Evolutionary conservation across 2,888 invertebrate genomes (phyloP).

Genomic region (Limenitis arthemis): DNA sequence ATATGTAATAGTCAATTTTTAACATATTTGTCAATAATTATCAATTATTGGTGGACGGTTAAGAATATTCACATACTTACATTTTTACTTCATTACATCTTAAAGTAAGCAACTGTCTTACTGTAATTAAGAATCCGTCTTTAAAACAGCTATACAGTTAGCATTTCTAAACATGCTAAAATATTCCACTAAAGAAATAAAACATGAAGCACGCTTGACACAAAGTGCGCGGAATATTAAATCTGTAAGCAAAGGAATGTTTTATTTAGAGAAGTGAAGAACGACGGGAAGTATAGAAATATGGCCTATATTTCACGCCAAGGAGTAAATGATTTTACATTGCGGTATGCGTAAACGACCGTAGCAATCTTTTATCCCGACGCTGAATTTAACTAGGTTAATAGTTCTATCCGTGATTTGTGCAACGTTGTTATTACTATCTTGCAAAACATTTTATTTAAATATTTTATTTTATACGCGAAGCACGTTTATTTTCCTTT

Average conservation of each 20-base stretch:
- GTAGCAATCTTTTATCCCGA: not conserved
- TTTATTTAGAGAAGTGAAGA: slow-evolving; percentile 21
- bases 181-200: slow-evolving; percentile 15
- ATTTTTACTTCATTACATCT: not conserved
- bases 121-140: not conserved
- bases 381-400: not conserved
- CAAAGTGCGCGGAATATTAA: slow-evolving; percentile 24
- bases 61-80: no score
- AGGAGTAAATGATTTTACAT: slow-evolving; percentile 10
- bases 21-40: no score
- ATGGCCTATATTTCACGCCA: slow-evolving; percentile 18
- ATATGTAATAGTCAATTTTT: no score
- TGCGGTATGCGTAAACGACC: not conserved
- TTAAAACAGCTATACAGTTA: not conserved
- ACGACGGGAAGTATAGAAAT: slow-evolving; percentile 16
- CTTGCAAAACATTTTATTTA: no score
- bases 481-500: no score
- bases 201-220: slow-evolving; percentile 18
- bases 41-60: no score
- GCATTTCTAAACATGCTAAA: slow-evolving; percentile 6
- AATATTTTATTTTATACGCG: no score
- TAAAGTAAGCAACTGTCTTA: not conserved
- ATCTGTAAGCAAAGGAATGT: slow-evolving; percentile 22
- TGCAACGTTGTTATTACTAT: not conserved
- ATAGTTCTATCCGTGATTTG: not conserved